These are phyloP conservation scores for Zosterops borbonicus DNA, from an alignment of 2,113 vertebrate species.

Conservation along the genomic window DNA sequence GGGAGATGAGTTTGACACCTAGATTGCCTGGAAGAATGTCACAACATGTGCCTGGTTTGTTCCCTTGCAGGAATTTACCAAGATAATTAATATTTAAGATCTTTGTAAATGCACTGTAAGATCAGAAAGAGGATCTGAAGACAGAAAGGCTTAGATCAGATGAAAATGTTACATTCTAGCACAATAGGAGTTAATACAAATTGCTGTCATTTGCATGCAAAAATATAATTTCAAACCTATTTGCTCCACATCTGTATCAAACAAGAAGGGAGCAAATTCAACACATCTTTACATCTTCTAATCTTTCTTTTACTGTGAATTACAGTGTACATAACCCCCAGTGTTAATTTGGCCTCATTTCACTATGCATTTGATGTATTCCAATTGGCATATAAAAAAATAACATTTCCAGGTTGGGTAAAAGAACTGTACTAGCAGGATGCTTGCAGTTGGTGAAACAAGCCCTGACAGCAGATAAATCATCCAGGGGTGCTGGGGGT, in stretches of 20 bases:
- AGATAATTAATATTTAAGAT: neutral
- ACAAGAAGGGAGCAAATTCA: neutral
- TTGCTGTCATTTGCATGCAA: constrained; percentile 36
- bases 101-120: neutral
- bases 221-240: constrained; percentile 11
- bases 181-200: constrained; percentile 53
- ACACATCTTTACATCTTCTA: constrained; percentile 21
- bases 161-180: neutral
- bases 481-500: neutral
- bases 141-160: neutral
- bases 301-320: constrained; percentile 39
- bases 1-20: neutral
- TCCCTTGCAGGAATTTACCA: neutral
- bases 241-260: constrained; percentile 20
- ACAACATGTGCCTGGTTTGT: neutral
- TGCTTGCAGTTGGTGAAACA: constrained; percentile 30
- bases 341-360: constrained; percentile 60
- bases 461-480: neutral
- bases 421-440: neutral
- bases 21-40: neutral
- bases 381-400: constrained; percentile 23
- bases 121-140: neutral
- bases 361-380: constrained; percentile 10
- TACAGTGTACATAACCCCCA: constrained; percentile 7
- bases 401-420: constrained; percentile 18